Evolutionary conservation across 2,888 invertebrate species (phyloP), one percentile per base, ranked within the genome.

Genomic region (Plagodis pulveraria): DNA sequence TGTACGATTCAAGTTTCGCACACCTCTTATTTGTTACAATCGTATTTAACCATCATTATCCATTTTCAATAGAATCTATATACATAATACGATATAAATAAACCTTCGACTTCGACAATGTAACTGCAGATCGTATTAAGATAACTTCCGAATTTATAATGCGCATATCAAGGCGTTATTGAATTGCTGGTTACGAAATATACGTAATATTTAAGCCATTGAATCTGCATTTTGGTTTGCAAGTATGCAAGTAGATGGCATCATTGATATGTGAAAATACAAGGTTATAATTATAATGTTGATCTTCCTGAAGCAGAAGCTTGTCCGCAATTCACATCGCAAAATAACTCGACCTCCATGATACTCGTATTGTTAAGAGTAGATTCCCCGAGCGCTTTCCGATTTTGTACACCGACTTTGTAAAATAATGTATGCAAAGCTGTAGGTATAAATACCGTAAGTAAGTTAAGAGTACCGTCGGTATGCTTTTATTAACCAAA

Each of bases 71-170:
- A 67, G 74, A 49, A 58, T 56, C 62, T 66, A 84, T 80, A 84
- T 80, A 80, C 81, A 85, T 86, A 85, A 80, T 81, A 77, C 75
- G 69, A 77, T 76, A 69, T 70, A 67, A 71, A 77, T 79, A 78
- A 78, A 75, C 74, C 76, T 74, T 66, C 61, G 56, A 67, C 58
- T 22, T 22, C 22, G 22, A 22, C 22, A 22, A 66, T 70, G 72
- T 76, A 73, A 72, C 66, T 63, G 65, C 59, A 72, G 83, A 84
- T 85, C 73, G 73, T 69, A 76, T 77, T 78, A 72, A 76, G 84
- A 84, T 86, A 83, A 69, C 74, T 67, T 58, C 72, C 67, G 63
- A 77, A 74, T 71, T 72, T 69, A 68, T 75, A 72, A 73, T 69
- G 68, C 55, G 7, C 9, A 38, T 38, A 38, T 38, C 47, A 51